Evolutionary conservation across 2,797 vertebrate genomes (phyloP), one percentile per base, ranked within the genome.

Genomic region (Ctenopoma kingsleyae): DNA sequence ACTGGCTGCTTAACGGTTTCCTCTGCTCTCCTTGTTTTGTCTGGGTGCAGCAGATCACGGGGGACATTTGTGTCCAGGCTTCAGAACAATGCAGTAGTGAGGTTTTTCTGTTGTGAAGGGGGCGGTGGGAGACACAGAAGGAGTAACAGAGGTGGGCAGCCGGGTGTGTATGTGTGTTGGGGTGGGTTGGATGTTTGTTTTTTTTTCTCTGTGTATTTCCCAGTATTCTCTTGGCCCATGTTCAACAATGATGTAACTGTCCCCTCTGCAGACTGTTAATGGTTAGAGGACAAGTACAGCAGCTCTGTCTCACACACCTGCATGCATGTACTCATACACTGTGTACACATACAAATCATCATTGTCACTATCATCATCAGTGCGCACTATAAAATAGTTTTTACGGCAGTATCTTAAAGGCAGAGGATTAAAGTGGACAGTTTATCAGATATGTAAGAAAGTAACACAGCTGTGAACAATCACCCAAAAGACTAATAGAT

Each of bases 211-310:
- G 51, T 71, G 50, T 57, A 40, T 80, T 81, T 80, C 69, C 52
- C 77, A 86, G 67, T 67, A 67, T 81, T 77, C 61, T 67, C 19
- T 78, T 86, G 81, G 84, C 83, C 46, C 43, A 22, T 19, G 70
- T 69, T 84, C 84, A 88, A 40, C 23, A 13, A 71, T 90, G 82
- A 91, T 87, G 86, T 90, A 87, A 91, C 79, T 72, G 48, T 71
- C 52, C 73, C 53, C 38, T 66, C 59, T 71, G 71, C 66, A 71
- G 54, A 64, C 68, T 65, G 36, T 67, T 80, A 73, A 70, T 30
- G 48, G 30, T 32, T 41, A 27, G 19, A 61, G 62, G 61, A 62
- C 44, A 57, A 49, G 66, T 54, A 53, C 68, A 71, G 72, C 56
- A 59, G 71, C 55, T 38, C 52, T 20, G 43, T 55, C 53, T 35